Evolutionary conservation across 2,888 invertebrate genomes (phyloP).

Genomic region (Beris morrisii): DNA sequence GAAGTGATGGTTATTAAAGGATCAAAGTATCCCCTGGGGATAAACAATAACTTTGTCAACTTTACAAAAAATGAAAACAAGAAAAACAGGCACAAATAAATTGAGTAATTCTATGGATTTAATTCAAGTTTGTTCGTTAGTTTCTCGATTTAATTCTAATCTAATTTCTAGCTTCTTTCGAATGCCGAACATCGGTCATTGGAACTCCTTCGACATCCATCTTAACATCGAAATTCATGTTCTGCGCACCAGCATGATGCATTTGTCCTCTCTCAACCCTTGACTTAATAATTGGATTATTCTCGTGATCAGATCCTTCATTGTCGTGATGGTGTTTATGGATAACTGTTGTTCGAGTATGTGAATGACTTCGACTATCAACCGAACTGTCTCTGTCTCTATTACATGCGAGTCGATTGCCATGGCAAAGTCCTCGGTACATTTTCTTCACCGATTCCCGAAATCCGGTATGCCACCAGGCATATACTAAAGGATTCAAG

Average conservation of each 20-base stretch:
- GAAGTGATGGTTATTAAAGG: too few relatives aligned
- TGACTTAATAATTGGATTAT: constrained; percentile 9
- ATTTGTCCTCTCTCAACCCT: not conserved
- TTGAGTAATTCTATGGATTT: too few relatives aligned
- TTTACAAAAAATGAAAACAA: too few relatives aligned
- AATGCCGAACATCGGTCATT: too few relatives aligned
- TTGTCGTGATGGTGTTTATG: not conserved
- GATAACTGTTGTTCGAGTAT: constrained; percentile 7
- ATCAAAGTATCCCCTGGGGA: too few relatives aligned
- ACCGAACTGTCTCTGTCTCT: constrained; percentile 9
- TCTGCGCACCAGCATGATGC: not conserved
- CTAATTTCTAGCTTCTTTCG: too few relatives aligned
- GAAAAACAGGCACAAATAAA: too few relatives aligned
- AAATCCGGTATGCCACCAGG: constrained; percentile 73
- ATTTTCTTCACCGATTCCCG: constrained; percentile 49
- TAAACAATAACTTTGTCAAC: too few relatives aligned
- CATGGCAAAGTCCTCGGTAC: constrained; percentile 5
- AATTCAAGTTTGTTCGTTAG: too few relatives aligned
- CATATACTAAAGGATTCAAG: constrained; percentile 67
- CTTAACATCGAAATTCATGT: not conserved
- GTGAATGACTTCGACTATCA: not conserved
- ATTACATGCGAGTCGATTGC: not conserved
- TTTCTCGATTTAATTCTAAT: too few relatives aligned
- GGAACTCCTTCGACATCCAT: not conserved
- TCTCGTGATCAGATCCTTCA: constrained; percentile 9